phyloP scores from a whole-genome alignment of 2,888 invertebrate species.

The Eupithecia dodoneata region DNA sequence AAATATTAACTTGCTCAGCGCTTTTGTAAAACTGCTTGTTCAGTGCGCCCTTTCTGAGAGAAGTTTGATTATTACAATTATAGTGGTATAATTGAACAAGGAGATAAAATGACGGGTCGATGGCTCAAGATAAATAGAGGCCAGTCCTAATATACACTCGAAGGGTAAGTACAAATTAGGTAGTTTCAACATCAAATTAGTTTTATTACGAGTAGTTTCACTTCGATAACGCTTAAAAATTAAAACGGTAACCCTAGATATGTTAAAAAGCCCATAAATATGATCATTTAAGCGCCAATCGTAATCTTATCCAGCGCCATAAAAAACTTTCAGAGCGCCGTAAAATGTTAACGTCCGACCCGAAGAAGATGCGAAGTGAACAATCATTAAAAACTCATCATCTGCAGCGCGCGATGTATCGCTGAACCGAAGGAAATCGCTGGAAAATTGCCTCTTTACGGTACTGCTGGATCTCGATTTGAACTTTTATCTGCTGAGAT shows the following conservation, averaged over 20 bases:
- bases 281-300: slow-evolving; percentile 1
- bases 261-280: slow-evolving; percentile 9
- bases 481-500: slow-evolving; percentile 7
- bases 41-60: not conserved
- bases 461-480: slow-evolving; percentile 39
- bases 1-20: slow-evolving; percentile 8
- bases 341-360: slow-evolving; percentile 30
- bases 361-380: slow-evolving; percentile 24
- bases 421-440: slow-evolving; percentile 52
- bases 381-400: slow-evolving; percentile 67
- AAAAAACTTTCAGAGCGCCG: slow-evolving; percentile 26
- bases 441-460: slow-evolving; percentile 47
- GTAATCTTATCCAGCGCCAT: slow-evolving; percentile 18
- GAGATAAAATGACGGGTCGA: not conserved
- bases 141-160: not conserved
- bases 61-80: not conserved
- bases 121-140: not conserved
- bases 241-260: not conserved
- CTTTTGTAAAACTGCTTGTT: slow-evolving; percentile 4
- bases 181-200: not conserved
- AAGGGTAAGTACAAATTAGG: not conserved
- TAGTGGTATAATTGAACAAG: not conserved
- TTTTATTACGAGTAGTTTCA: not conserved
- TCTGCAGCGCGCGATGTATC: slow-evolving; percentile 50
- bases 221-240: not conserved